These are phyloP conservation scores for Myrmophylax atrothorax DNA, from an alignment of 2,113 vertebrate genomes.

Conservation along the genomic window DNA sequence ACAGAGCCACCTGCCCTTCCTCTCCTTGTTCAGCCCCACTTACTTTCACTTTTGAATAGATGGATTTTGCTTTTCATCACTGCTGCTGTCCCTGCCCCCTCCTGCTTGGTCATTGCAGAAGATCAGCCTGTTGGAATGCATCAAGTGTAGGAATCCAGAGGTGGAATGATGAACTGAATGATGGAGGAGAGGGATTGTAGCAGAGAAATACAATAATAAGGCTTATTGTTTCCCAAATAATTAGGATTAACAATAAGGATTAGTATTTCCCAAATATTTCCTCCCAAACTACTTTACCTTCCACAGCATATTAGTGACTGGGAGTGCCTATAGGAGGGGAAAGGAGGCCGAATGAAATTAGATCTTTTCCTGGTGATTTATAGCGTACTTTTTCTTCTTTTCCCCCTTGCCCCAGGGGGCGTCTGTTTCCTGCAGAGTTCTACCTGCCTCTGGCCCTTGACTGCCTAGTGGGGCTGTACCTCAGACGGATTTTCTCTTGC, in stretches of 20 bases:
- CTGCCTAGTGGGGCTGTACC: rapidly evolving
- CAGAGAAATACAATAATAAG: not conserved
- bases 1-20: not conserved
- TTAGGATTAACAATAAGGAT: not conserved
- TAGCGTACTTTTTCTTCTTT: not conserved
- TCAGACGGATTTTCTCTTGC: not conserved
- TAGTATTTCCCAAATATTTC: not conserved
- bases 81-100: rapidly evolving
- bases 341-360: not conserved
- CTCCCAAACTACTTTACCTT: not conserved
- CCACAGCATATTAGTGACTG: not conserved
- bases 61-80: not conserved
- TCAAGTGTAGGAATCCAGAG: not conserved
- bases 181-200: not conserved
- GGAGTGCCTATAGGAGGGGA: not conserved
- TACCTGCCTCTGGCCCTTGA: not conserved
- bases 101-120: rapidly evolving
- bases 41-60: not conserved
- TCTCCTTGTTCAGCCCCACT: not conserved
- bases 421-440: not conserved
- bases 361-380: not conserved
- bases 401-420: not conserved
- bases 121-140: not conserved
- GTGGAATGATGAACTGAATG: rapidly evolving
- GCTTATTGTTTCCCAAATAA: not conserved